These are phyloP conservation scores for Pogona vitticeps DNA, from an alignment of 2,113 vertebrate genomes.

Conservation along the genomic window DNA sequence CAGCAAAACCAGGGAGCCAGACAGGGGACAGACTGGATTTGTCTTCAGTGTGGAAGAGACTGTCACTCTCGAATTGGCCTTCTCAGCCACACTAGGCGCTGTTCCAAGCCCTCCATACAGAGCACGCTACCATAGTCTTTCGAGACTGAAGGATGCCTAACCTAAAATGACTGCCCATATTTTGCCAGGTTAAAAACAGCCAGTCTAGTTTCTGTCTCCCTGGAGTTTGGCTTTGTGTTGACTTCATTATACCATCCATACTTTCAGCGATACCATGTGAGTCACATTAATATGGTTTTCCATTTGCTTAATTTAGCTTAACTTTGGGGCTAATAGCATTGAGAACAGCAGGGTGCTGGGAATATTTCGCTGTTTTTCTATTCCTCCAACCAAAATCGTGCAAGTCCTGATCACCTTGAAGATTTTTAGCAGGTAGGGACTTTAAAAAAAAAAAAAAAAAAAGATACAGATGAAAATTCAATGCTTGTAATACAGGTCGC, in stretches of 20 bases:
- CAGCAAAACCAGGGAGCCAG: no score
- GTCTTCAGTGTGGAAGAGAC: no score
- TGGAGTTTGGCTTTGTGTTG: slow-evolving; percentile 36
- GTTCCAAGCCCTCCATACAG: no score
- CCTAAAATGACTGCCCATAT: not conserved
- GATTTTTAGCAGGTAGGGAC: not conserved
- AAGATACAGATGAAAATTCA: not conserved
- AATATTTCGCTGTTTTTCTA: slow-evolving; percentile 10
- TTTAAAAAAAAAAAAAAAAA: accelerated
- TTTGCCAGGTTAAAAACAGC: not conserved
- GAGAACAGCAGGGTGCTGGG: slow-evolving; percentile 15
- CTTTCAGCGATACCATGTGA: slow-evolving; percentile 46
- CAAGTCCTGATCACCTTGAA: slow-evolving; percentile 26
- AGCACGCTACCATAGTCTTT: no score
- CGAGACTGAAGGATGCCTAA: no score
- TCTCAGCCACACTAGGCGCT: no score
- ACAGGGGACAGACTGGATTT: no score
- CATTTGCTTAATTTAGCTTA: slow-evolving; percentile 46
- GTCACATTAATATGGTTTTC: slow-evolving; percentile 39
- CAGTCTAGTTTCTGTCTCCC: slow-evolving; percentile 28
- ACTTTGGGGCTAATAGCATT: slow-evolving; percentile 29
- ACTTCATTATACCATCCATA: slow-evolving; percentile 62
- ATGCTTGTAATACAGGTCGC: not conserved
- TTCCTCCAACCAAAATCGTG: not conserved
- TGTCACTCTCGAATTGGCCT: no score